These are phyloP conservation scores for Matsumyia berberina DNA, from an alignment of 2,888 invertebrate genomes.

Conservation along the genomic window DNA sequence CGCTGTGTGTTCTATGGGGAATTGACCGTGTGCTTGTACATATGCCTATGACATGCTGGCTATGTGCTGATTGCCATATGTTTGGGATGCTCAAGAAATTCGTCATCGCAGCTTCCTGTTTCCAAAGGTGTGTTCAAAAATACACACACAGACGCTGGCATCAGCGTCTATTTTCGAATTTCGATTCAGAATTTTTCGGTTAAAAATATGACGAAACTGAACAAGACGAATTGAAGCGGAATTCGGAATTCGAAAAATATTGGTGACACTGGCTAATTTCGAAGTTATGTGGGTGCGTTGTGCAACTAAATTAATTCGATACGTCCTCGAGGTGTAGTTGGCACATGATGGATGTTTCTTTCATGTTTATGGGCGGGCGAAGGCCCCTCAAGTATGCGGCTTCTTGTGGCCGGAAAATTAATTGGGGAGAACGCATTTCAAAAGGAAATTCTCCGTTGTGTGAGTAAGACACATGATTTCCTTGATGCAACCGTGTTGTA, in stretches of 20 bases:
- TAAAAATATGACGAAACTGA: conserved; percentile 49
- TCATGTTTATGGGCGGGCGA: conserved; percentile 40
- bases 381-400: not conserved
- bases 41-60: conserved; percentile 28
- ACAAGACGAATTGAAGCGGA: conserved; percentile 47
- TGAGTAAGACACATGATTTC: conserved; percentile 34
- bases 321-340: conserved; percentile 24
- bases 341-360: conserved; percentile 57
- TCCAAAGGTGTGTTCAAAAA: conserved; percentile 45
- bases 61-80: conserved; percentile 45
- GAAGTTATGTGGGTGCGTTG: conserved; percentile 43
- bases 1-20: conserved; percentile 9
- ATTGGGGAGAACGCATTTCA: not conserved
- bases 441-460: conserved; percentile 27
- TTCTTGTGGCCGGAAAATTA: conserved; percentile 21
- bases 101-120: conserved; percentile 66
- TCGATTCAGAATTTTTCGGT: not conserved
- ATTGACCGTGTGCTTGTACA: conserved; percentile 62
- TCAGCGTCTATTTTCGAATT: conserved; percentile 47
- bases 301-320: conserved; percentile 56
- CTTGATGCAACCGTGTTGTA: conserved; percentile 37
- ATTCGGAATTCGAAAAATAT: conserved; percentile 12
- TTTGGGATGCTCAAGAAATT: conserved; percentile 42
- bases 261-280: conserved; percentile 52
- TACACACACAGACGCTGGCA: not conserved